phyloP scores from a whole-genome alignment of 1,140 invertebrate species.

The Notospermus geniculatus region DNA sequence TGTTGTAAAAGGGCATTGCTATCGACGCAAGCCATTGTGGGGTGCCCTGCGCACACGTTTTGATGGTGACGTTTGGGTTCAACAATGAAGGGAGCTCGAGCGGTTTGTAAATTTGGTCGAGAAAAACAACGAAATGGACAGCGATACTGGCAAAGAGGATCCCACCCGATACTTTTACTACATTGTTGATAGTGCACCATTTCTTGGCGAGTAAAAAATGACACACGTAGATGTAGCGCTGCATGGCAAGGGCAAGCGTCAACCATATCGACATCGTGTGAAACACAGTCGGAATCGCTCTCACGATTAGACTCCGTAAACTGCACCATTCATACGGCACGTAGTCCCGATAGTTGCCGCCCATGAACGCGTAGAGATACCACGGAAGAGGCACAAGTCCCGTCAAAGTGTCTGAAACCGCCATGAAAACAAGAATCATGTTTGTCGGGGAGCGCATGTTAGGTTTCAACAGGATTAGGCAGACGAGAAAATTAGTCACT shows the following conservation, averaged over 20 bases:
- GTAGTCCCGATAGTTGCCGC: constrained; percentile 72
- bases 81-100: constrained; percentile 66
- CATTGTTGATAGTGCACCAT: constrained; percentile 84
- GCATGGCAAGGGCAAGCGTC: constrained; percentile 80
- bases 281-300: constrained; percentile 75
- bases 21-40: constrained; percentile 23
- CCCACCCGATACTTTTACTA: constrained; percentile 72
- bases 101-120: constrained; percentile 63
- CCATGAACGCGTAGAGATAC: constrained; percentile 86
- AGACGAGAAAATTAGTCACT: constrained; percentile 85
- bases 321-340: constrained; percentile 63
- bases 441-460: constrained; percentile 72
- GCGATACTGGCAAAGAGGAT: constrained; percentile 73
- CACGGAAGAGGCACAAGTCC: constrained; percentile 83
- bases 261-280: constrained; percentile 89
- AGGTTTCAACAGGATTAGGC: constrained; percentile 66
- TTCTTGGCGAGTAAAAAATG: constrained; percentile 77
- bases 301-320: constrained; percentile 62
- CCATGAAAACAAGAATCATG: constrained; percentile 75
- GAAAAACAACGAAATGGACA: constrained; percentile 76
- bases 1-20: constrained; percentile 68
- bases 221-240: constrained; percentile 86
- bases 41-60: constrained; percentile 25
- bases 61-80: constrained; percentile 50
- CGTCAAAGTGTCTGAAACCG: constrained; percentile 88